phyloP scores from a whole-genome alignment of 37 sponge, comb jelly and placozoan genomes.

The Beroe ovata region DNA sequence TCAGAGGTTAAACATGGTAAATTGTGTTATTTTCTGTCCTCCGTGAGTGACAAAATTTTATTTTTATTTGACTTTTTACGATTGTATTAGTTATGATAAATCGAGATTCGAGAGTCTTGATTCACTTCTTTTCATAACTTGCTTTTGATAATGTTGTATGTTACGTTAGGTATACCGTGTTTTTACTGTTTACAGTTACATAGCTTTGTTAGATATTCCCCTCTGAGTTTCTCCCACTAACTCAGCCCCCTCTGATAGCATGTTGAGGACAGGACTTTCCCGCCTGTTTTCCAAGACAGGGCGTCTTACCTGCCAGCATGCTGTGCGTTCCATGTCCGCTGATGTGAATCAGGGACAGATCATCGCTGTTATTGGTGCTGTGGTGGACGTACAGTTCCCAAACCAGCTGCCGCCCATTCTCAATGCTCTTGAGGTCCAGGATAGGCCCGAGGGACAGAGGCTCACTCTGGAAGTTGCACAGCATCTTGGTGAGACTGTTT shows the following conservation, averaged over 20 bases:
- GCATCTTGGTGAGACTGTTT: slow-evolving; percentile 92
- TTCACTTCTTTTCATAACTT: no score
- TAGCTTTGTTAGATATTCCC: no score
- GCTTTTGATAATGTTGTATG: no score
- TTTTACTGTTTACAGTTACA: no score
- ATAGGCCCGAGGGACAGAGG: slow-evolving; percentile 72
- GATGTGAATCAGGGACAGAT: slow-evolving; percentile 76
- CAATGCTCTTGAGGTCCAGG: slow-evolving; percentile 90
- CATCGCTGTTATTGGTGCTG: slow-evolving; percentile 98
- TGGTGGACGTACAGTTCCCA: slow-evolving; percentile 98
- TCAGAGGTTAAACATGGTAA: slow-evolving; percentile 2
- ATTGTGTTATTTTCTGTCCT: slow-evolving; percentile 11
- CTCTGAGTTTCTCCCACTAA: neutral
- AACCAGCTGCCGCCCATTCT: slow-evolving; percentile 96
- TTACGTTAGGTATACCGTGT: no score
- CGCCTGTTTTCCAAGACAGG: slow-evolving; percentile 45
- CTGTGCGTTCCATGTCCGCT: neutral
- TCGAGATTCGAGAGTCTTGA: no score
- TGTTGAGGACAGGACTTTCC: slow-evolving; percentile 54
- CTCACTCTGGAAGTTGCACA: slow-evolving; percentile 95
- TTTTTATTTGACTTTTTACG: neutral
- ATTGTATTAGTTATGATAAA: no score
- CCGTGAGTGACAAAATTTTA: slow-evolving; percentile 54
- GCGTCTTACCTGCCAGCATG: slow-evolving; percentile 6
- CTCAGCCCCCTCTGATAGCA: slow-evolving; percentile 8